Evolutionary conservation across 2,113 vertebrate genomes (phyloP), one percentile per base, ranked within the genome.

Genomic region (Alethe diademata): DNA sequence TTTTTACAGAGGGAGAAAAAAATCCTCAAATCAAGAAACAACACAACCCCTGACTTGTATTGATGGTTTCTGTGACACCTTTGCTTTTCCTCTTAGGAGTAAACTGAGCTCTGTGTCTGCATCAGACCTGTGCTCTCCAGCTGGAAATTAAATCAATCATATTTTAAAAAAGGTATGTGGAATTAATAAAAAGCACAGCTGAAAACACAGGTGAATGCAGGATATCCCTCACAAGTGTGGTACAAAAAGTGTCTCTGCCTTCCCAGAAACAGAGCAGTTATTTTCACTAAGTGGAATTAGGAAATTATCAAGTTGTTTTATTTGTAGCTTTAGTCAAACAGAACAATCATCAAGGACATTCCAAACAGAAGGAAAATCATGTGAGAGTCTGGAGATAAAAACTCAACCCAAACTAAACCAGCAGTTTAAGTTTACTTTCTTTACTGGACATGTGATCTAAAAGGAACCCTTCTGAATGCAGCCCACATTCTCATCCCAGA

Each of bases 291-390:
- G 23, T 35, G 29, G 11, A 40, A 82, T 38, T 16, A 47, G 0
- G 3, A 62, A 82, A 79, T 67, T 38, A 95, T 40, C 54, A 35
- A 13, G 35, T n/a, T 65, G 16, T 53, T 95, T 79, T 65, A 71
- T 53, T 86, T 86, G 86, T 53, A 94, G 62, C 60, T 43, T 38
- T 57, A 70, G 47, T 86, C 80, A 84, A 88, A 82, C 69, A 83
- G 88, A 95, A 67, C 66, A 73, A 67, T 67, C 54, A 57, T 22
- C 76, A 73, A 80, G 62, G 62, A 66, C 72, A 23, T 54, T 28
- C 35, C 54, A 72, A 90, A 31, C 0, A 78, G 50, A 85, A 89
- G n/a, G 72, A 93, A 53, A 95, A 56, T 79, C 73, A 80, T 15
- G 19, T 35, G 66, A 78, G 56, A 83, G 54, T 38, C 60, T 45